Evolutionary conservation across 2,797 vertebrate species (phyloP).

Genomic region (Acanthis flammea): DNA sequence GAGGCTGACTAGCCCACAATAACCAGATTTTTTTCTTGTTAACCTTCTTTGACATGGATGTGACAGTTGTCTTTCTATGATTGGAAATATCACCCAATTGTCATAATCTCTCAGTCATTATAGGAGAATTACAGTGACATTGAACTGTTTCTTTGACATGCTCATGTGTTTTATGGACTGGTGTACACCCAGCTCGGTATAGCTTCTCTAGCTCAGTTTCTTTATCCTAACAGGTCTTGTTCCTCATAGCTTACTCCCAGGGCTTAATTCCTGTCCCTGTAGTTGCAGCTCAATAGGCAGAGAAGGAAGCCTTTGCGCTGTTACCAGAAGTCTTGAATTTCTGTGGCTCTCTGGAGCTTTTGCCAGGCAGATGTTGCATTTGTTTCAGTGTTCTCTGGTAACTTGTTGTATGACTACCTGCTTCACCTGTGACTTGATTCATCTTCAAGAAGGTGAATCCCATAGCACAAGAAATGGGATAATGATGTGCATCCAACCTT

Average conservation of each 20-base stretch:
- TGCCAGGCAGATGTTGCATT: background rate
- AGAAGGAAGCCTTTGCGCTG: background rate
- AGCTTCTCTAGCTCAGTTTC: background rate
- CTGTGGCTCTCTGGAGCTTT: background rate
- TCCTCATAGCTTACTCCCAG: background rate
- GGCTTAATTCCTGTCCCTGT: background rate
- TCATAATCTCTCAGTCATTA: background rate
- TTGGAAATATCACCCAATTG: background rate
- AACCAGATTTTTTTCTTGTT: background rate
- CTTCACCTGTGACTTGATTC: background rate
- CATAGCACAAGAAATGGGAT: background rate
- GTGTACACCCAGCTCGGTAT: background rate
- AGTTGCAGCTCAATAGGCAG: background rate
- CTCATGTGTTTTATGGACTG: background rate
- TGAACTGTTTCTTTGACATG: background rate
- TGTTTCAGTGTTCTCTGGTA: background rate
- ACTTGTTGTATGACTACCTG: background rate
- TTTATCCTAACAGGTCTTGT: background rate
- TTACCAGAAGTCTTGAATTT: background rate
- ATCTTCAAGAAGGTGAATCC: background rate
- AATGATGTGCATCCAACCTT: background rate
- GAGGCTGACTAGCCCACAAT: background rate
- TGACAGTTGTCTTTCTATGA: background rate
- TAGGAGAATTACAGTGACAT: background rate
- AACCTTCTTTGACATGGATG: background rate